Evolutionary conservation across 2,888 invertebrate species (phyloP).

Genomic region (Erebia epiphron): DNA sequence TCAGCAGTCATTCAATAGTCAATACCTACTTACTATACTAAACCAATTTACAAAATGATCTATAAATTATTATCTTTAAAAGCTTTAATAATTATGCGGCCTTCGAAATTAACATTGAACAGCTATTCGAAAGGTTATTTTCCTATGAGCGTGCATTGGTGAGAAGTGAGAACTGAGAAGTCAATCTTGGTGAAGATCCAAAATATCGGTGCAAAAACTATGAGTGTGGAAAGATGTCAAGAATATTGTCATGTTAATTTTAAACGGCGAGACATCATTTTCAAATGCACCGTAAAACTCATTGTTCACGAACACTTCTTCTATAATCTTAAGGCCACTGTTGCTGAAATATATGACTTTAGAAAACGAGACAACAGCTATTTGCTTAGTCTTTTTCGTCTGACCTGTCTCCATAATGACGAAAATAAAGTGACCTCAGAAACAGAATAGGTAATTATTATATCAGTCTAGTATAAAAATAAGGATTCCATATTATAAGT

Average conservation of each 20-base stretch:
- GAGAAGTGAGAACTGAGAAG: slow-evolving; percentile 15
- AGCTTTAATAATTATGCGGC: neutral
- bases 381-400: neutral
- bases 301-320: slow-evolving; percentile 8
- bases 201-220: slow-evolving; percentile 34
- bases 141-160: slow-evolving; percentile 32
- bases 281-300: slow-evolving; percentile 1
- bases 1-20: too few species aligned
- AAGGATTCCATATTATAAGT: too few species aligned
- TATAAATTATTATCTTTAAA: neutral
- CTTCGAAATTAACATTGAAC: slow-evolving; percentile 11
- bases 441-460: neutral
- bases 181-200: slow-evolving; percentile 40
- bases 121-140: slow-evolving; percentile 17
- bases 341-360: neutral
- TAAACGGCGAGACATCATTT: slow-evolving; percentile 19
- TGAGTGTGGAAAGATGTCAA: slow-evolving; percentile 32
- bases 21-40: too few species aligned
- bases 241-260: slow-evolving; percentile 24
- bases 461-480: too few species aligned
- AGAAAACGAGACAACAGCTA: neutral
- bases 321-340: neutral
- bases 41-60: too few species aligned
- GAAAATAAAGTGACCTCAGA: neutral
- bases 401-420: neutral